Conservation (phyloP, 1,140 invertebrate species). For the Drosophila asahinai region DNA sequence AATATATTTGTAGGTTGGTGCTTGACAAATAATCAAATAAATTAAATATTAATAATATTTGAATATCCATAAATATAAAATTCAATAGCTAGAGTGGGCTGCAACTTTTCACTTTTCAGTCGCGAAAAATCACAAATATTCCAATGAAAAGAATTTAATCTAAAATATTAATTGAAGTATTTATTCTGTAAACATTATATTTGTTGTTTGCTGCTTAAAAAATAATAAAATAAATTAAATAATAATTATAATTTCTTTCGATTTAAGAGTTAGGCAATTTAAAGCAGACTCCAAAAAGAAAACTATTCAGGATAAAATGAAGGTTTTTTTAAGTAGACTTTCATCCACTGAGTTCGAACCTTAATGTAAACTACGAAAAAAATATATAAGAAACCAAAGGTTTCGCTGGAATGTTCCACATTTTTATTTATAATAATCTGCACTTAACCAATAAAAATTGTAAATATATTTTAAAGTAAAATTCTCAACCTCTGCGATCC, state of each 20-base stretch:
- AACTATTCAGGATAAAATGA: too few relatives aligned
- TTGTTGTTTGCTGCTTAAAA: not conserved
- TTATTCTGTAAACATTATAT: too few relatives aligned
- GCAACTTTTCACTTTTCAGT: not conserved
- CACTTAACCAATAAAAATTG: too few relatives aligned
- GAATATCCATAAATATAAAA: slow-evolving; percentile 27
- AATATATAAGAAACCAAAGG: too few relatives aligned
- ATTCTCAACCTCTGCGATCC: not conserved
- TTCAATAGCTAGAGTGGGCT: slow-evolving; percentile 9
- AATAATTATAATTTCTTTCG: too few relatives aligned
- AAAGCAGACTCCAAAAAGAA: not conserved
- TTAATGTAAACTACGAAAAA: too few relatives aligned
- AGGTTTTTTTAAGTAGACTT: too few relatives aligned
- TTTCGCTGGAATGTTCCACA: accelerated
- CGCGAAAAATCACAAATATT: not conserved
- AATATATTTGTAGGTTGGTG: not conserved
- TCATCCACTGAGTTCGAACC: too few relatives aligned
- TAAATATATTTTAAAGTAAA: not conserved
- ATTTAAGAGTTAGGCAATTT: not conserved
- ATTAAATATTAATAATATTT: slow-evolving; percentile 19
- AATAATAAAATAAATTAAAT: not conserved
- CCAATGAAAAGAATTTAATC: not conserved
- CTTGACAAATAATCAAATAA: not conserved
- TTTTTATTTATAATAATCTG: too few relatives aligned
- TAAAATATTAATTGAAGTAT: not conserved